Evolutionary conservation across 2,797 vertebrate genomes (phyloP), one percentile per base, ranked within the genome.

Genomic region (Enteromius afrohamiltoni): DNA sequence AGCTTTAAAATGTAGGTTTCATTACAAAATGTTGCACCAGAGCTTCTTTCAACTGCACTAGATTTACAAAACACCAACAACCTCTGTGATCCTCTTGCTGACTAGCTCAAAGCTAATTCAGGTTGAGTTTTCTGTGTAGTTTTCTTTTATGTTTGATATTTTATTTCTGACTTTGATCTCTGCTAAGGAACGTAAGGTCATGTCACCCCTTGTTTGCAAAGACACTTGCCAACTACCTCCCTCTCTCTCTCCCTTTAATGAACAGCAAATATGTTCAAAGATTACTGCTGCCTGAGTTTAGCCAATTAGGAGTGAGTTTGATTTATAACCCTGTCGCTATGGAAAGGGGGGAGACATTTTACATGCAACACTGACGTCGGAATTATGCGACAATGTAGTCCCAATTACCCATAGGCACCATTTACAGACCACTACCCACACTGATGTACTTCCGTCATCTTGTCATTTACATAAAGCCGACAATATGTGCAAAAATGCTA

Each of bases 221-320:
- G 71, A 60, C n/a, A 29, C 26, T 26, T 37, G 31, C 34, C 60
- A 76, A 34, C 40, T n/a, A 69, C 23, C 42, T 53, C 47, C 74
- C 79, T 47, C 29, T 67, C 49, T 40, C 45, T 64, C 55, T 85
- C 16, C 23, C 40, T 80, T 65, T 85, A 85, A 86, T 81, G 60
- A 85, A 69, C 21, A 8, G 26, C 0, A 14, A 49, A 75, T 83
- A 34, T 85, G 73, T 70, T 68, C 71, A 83, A 64, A 87, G 74
- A 84, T 85, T 81, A 82, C 47, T 45, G 37, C 68, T 81, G 71
- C 74, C 14, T 86, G 85, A 37, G 17, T 79, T 85, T 85, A 58
- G 21, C 85, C 75, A 86, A 87, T 87, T 84, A 87, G 77, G 51
- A 47, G n/a, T 13, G 74, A 69, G 82, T 86, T 82, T 87, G 86